Percentiles rank a stretch among this genome's conserved stretches.
phyloP scores from a whole-genome alignment of 2,113 vertebrate genomes.

The Sprattus sprattus region DNA sequence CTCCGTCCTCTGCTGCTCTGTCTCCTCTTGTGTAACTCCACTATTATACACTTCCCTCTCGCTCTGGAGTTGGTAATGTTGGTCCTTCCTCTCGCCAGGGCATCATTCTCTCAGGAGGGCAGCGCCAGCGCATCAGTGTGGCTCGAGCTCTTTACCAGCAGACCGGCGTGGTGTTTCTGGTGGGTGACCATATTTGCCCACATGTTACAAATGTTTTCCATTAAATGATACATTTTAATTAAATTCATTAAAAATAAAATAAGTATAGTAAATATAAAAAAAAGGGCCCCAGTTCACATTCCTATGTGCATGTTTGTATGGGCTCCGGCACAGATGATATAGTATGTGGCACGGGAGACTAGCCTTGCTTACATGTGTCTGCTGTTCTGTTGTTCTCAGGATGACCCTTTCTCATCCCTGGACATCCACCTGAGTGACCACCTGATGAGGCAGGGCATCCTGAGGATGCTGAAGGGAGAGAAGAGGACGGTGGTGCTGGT shows the following conservation, averaged over 20 bases:
- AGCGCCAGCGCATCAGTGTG: slow-evolving; percentile 93
- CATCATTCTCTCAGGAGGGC: slow-evolving; percentile 94
- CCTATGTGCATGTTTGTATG: not conserved
- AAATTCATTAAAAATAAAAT: no score
- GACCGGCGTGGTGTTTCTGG: slow-evolving; percentile 92
- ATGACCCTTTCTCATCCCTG: slow-evolving; percentile 96
- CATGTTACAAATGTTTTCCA: not conserved
- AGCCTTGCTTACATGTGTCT: not conserved
- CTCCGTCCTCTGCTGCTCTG: not conserved
- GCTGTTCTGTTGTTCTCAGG: slow-evolving; percentile 63
- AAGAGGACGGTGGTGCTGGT: slow-evolving; percentile 91
- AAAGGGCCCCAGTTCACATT: no score
- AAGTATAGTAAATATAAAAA: no score
- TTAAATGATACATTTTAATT: not conserved
- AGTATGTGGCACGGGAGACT: not conserved
- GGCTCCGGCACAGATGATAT: not conserved
- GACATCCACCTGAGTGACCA: slow-evolving; percentile 98
- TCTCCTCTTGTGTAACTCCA: not conserved
- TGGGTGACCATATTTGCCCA: slow-evolving; percentile 63
- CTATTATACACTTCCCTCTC: not conserved
- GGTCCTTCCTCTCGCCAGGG: slow-evolving; percentile 72
- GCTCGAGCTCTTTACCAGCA: slow-evolving; percentile 94
- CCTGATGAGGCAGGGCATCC: slow-evolving; percentile 94
- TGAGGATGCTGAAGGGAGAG: slow-evolving; percentile 89
- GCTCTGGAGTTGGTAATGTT: not conserved